Conservation (phyloP, 2,797 vertebrate genomes). For the Trichosurus vulpecula region DNA sequence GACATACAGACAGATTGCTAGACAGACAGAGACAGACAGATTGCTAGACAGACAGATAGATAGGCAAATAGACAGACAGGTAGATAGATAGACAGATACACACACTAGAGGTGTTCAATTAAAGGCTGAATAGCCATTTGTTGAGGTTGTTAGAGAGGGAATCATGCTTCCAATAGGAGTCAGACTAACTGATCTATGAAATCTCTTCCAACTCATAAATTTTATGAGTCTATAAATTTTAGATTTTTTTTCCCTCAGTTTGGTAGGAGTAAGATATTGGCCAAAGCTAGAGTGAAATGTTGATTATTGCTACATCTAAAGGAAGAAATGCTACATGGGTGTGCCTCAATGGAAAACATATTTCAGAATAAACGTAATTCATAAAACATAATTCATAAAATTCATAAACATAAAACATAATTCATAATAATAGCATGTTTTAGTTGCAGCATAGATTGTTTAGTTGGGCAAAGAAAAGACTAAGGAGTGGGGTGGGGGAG, state of each 20-base stretch:
- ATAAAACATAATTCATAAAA: too few relatives aligned
- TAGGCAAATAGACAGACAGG: not conserved
- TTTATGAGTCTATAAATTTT: not conserved
- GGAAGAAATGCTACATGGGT: not conserved
- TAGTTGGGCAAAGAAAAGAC: not conserved
- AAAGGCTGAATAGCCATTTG: not conserved
- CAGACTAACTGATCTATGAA: not conserved
- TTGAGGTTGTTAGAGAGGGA: not conserved
- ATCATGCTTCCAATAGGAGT: not conserved
- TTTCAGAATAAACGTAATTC: not conserved
- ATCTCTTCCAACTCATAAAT: not conserved
- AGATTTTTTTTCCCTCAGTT: not conserved
- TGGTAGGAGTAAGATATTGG: not conserved
- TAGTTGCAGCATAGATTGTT: not conserved
- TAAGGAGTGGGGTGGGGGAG: not conserved
- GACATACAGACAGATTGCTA: too few relatives aligned
- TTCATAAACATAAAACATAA: too few relatives aligned
- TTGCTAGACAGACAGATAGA: not conserved
- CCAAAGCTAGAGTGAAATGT: not conserved
- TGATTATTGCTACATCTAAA: not conserved
- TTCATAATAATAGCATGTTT: fast-evolving
- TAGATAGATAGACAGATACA: not conserved
- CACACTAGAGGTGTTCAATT: not conserved
- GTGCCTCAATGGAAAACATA: not conserved
- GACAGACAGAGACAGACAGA: too few relatives aligned